Evolutionary conservation across 2,888 invertebrate genomes (phyloP), one percentile per base, ranked within the genome.

Genomic region (Cryptocephalus primarius): DNA sequence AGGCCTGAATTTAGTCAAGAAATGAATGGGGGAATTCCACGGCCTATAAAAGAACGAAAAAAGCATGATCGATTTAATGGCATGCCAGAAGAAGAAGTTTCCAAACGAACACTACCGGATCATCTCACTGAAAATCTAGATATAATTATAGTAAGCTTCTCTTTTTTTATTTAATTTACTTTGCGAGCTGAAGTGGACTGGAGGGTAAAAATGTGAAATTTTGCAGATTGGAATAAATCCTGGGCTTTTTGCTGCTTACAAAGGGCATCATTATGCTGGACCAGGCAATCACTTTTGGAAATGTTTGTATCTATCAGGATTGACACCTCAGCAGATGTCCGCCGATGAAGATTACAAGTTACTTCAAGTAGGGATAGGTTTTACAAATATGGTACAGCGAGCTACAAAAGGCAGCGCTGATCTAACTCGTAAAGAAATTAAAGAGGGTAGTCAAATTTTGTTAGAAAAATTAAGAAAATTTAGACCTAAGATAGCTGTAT

Each of bases 201-300:
- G 22, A 22, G 6, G 22, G 3, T 22, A 22, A 22, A 22, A 22
- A 22, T 22, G 22, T 22, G 22, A 6, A 22, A 22, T 3, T 48
- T 69, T 73, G 47, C 75, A 96, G 95, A 90, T 97, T 75, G 96
- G 96, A 57, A 95, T 96, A 62, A 97, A 97, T 77, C 96, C 96
- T 9, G 95, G 96, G 2, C 75, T 95, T 62, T 93, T 92, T 74
- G 95, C 96, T 56, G 96, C 96, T 54, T 94, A 92, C 75, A 93
- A 94, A 72, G 95, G 95, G 2, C 96, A 96, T 73, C 95, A 97
- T 73, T 97, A 97, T 76, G 95, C 96, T 45, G 96, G 96, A 44
- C 95, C 95, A 40, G 96, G 96, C 40, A 97, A 97, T 75, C 97
- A 97, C 75, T 96, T 97, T 75, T 97, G 96, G 96, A 95, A 95